Conservation (phyloP, 92 coral and sea anemone species). For the Desmophyllum pertusum region DNA sequence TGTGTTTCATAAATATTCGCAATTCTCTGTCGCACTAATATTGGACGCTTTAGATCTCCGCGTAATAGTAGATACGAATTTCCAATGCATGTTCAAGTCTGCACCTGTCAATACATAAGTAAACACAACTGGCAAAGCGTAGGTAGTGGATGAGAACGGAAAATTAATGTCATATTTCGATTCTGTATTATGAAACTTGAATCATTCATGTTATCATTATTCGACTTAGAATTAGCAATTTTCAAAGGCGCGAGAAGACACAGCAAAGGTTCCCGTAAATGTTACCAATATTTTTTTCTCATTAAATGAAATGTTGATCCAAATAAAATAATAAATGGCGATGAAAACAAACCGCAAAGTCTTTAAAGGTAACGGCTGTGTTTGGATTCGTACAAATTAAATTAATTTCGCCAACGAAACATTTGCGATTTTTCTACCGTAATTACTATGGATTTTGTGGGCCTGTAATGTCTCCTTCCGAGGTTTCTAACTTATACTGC, state of each 20-base stretch:
- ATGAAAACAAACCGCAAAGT: slow-evolving; percentile 7
- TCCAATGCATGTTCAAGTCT: not conserved
- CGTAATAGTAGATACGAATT: not conserved
- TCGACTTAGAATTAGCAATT: not conserved
- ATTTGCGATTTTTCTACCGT: not conserved
- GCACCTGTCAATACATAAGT: slow-evolving; percentile 12
- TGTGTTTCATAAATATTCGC: not conserved
- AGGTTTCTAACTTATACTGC: too few relatives aligned
- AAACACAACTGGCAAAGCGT: not conserved
- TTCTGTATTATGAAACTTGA: not conserved
- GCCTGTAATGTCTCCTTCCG: not conserved
- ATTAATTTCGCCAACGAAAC: not conserved
- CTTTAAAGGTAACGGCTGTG: slow-evolving; percentile 15
- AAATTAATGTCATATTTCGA: too few relatives aligned
- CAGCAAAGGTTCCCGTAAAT: not conserved
- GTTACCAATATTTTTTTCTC: not conserved
- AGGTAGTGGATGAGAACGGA: not conserved
- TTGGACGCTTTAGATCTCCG: not conserved
- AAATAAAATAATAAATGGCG: not conserved
- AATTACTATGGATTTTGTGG: not conserved
- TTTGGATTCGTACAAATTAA: not conserved
- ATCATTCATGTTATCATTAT: not conserved
- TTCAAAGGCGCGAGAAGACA: not conserved
- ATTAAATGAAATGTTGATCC: not conserved
- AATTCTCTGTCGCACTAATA: not conserved